These are phyloP conservation scores for Saiga tatarica DNA, from an alignment of 2,113 vertebrate species.

Conservation along the genomic window DNA sequence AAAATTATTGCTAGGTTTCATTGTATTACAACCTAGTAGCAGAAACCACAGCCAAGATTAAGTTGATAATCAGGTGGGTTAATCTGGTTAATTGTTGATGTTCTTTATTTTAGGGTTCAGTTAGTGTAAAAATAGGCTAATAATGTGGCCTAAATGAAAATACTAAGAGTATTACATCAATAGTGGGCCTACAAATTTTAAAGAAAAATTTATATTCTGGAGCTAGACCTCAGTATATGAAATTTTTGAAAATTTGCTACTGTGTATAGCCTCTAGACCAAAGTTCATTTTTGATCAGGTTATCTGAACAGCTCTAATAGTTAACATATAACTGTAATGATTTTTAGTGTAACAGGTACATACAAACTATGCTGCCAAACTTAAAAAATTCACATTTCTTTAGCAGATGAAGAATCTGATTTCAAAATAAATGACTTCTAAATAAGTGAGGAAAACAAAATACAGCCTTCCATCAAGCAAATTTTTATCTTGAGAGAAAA, in stretches of 20 bases:
- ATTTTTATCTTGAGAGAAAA: neutral
- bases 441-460: neutral
- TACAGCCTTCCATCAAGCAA: neutral
- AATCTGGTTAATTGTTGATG: constrained; percentile 1
- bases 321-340: neutral
- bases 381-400: neutral
- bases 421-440: constrained; percentile 33
- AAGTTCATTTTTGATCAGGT: neutral
- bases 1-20: neutral
- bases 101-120: constrained; percentile 37
- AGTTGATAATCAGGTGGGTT: neutral
- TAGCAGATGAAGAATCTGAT: neutral
- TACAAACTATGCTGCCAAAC: neutral
- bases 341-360: neutral
- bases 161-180: neutral
- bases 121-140: constrained; percentile 20
- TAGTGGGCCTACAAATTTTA: neutral
- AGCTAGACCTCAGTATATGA: neutral
- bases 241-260: neutral
- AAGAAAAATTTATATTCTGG: neutral
- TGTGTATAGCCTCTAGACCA: neutral
- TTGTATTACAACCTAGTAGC: neutral
- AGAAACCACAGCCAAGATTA: neutral
- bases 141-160: too few relatives aligned
- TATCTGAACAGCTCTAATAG: neutral